Evolutionary conservation across 2,888 invertebrate species (phyloP), one percentile per base, ranked within the genome.

Genomic region (Augochlorella aurata): DNA sequence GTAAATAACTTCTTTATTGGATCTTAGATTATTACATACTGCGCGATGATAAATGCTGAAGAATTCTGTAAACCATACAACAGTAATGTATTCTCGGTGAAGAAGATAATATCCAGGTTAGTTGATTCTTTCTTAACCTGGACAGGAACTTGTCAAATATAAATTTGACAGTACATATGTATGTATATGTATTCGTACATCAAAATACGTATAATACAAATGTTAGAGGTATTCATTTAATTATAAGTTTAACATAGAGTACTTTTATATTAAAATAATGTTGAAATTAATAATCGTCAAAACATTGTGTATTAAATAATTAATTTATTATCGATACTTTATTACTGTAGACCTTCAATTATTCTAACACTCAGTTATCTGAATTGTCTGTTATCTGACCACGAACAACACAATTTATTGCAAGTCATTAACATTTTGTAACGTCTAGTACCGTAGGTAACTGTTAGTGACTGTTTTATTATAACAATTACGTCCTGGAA

Each of bases 21-120:
- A 72, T 83, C 79, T 7, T 85, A 92, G 92, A 90, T 91, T 93
- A 90, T 79, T 93, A 92, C 85, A 92, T 92, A 88, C 81, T 92
- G 21, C 88, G 85, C 50, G 90, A 92, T n/a, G 93, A 92, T 7
- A 75, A 86, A 29, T 92, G 92, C 75, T 88, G 76, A 85, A 38
- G 49, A 66, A 24, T 10, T 66, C 29, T 38, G 5, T 66, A 71
- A 21, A 74, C 16, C 18, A 9, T 16, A 8, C 14, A 24, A 8
- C 7, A 12, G 54, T n/a, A 38, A 18, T 12, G 8, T 4, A 12
- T 16, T n/a, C 2, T 29, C 16, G 21, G 7, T 1, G 45, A 18
- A 18, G 21, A n/a, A 63, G 18, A 58, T 16, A 29, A 24, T n/a
- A 38, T 47, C 24, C 66, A 81, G 81, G 80, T 81, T 81, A 81